Evolutionary conservation across 1,140 invertebrate genomes (phyloP), one percentile per base, ranked within the genome.

Genomic region (Chironomus striatipennis): DNA sequence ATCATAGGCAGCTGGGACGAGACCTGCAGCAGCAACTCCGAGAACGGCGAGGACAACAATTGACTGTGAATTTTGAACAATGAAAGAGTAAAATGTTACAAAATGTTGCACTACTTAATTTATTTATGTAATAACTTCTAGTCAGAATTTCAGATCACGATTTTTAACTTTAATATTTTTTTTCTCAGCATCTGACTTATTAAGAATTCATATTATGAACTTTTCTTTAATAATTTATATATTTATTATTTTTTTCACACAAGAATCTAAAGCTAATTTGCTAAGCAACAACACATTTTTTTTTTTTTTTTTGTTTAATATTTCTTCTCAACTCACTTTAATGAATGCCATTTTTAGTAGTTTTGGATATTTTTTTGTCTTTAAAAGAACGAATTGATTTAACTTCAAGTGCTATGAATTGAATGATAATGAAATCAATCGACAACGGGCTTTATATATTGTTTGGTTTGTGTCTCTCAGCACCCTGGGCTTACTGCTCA

Each of bases 11-110:
- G 76, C 79, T 73, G 75, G 76, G 76, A 81, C 77, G 76, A 81
- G 77, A 77, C 79, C 79, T 77, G 81, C 81, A 70, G 79, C 79
- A 77, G 81, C 81, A 73, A 76, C 80, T 76, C 81, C 78, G 77
- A 81, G 77, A 75, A 81, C 80, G 77, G 81, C 80, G 79, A 81
- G 77, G 77, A 80, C 81, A 76, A 81, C 77, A 74, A 81, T 74
- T 75, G 81, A 81, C 81, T 81, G 73, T 72, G 74, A 74, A 74
- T 42, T 77, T 74, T 70, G 7, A 75, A 73, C 74, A 76, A 67
- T 67, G 76, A 67, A 73, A 67, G 15, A n/a, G 8, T 24, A 73
- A 20, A 34, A 34, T 34, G 24, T 34, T 18, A 72, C 70, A 24
- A 8, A 42, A 72, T 72, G 15, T 24, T 24, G 9, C 70, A 73